Evolutionary conservation across 2,797 vertebrate species (phyloP), one percentile per base, ranked within the genome.

Genomic region (Chelmon rostratus): DNA sequence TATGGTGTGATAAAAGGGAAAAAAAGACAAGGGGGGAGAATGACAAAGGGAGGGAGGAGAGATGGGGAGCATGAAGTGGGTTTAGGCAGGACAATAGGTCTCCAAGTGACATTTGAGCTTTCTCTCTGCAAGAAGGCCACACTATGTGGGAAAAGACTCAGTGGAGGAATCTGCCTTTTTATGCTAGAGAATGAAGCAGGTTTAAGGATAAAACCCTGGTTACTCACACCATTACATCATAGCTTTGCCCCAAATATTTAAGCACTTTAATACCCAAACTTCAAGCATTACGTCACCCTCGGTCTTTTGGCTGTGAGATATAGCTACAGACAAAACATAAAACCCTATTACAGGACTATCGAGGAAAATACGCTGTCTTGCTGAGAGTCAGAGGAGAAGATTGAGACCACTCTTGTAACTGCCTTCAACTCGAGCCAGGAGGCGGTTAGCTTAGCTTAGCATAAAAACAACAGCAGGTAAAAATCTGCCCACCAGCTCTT

Each of bases 71-170:
- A 78, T 86, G 89, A 88, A 86, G 80, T 52, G 57, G 65, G 79
- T 69, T 84, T 46, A 78, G 87, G 82, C 72, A 83, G 83, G 77
- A 92, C 90, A 93, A 93, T 88, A 16, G 84, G 42, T 75, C 73
- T 68, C 78, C 82, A 53, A 71, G 81, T 84, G 89, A 90, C 81
- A 86, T 86, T 72, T 82, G 81, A 88, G 89, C 81, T 74, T 68
- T 86, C 21, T 73, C 57, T 79, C 62, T 65, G 66, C 6, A 4
- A 82, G 68, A 78, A 66, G 50, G 66, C 53, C 67, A 58, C 35
- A 75, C 63, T 70, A 10, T n/a, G 81, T 81, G 76, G 56, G 50
- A 61, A 76, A 62, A 85, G n/a, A 76, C 25, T 84, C 37, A 54
- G 56, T 13, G 6, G 37, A 82, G 78, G 62, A 85, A 78, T 88